phyloP scores from a whole-genome alignment of 2,888 invertebrate genomes.

The Erynnis tages region DNA sequence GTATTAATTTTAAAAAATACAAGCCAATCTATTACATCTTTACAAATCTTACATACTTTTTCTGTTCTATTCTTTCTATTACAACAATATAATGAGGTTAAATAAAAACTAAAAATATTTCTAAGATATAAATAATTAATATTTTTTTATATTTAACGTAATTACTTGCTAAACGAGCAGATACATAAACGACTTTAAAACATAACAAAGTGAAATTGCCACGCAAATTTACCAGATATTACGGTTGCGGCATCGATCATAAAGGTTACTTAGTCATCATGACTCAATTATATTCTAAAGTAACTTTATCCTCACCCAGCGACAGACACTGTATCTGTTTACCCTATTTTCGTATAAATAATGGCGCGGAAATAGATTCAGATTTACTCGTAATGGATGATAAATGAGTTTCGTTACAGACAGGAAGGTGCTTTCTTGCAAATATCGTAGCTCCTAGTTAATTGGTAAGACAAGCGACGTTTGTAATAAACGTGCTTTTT shows the following conservation, averaged over 20 bases:
- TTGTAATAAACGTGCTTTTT: no score
- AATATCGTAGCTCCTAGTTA: background rate
- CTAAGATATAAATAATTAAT: no score
- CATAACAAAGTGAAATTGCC: conserved; percentile 13
- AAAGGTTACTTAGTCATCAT: background rate
- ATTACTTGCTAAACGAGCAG: no score
- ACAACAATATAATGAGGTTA: no score
- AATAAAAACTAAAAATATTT: no score
- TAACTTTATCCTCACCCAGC: conserved; percentile 3
- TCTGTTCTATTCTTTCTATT: no score
- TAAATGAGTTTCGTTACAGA: conserved; percentile 11
- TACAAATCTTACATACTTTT: no score
- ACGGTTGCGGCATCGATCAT: conserved; percentile 13
- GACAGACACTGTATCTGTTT: conserved; percentile 8
- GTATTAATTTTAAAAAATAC: no score
- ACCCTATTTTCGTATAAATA: conserved; percentile 12
- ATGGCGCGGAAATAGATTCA: conserved; percentile 13
- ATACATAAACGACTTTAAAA: no score
- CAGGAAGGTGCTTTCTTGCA: background rate
- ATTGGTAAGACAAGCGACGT: no score
- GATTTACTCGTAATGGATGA: conserved; percentile 17
- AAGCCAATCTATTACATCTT: no score
- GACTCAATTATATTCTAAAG: conserved; percentile 2
- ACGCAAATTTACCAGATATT: conserved; percentile 5
- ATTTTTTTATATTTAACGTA: no score